Evolutionary conservation across 2,888 invertebrate species (phyloP).

Genomic region (Yponomeuta cagnagella): DNA sequence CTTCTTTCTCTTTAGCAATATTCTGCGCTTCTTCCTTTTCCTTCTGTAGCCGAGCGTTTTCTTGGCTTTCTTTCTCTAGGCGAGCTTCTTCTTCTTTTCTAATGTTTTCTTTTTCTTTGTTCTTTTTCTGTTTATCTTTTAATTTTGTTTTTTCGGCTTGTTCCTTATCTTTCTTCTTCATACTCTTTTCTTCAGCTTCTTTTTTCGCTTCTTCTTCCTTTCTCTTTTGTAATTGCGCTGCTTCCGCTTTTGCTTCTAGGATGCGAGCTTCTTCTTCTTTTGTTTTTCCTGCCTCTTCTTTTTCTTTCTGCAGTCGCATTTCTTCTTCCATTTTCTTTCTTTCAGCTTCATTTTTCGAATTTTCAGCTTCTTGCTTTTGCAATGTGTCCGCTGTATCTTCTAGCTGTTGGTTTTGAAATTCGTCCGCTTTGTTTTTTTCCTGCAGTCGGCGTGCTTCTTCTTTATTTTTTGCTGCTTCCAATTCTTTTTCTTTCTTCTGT

Average conservation of each 20-base stretch:
- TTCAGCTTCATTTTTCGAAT: neutral
- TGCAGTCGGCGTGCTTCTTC: conserved; percentile 20
- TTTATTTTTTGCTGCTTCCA: conserved; percentile 24
- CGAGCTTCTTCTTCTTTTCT: conserved; percentile 14
- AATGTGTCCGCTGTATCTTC: too few relatives aligned
- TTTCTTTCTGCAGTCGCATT: neutral
- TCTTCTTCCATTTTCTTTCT: neutral
- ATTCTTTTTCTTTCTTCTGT: conserved; percentile 12
- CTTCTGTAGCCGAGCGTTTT: neutral
- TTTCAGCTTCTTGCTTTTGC: conserved; percentile 13
- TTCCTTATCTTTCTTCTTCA: conserved; percentile 19
- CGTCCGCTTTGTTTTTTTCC: conserved; percentile 8
- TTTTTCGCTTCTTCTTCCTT: conserved; percentile 11
- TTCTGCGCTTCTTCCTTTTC: conserved; percentile 11
- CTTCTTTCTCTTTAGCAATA: conserved; percentile 16
- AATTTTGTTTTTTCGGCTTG: conserved; percentile 12
- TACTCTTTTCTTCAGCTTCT: neutral
- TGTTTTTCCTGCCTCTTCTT: conserved; percentile 17
- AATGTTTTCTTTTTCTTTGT: conserved; percentile 1
- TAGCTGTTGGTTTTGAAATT: neutral
- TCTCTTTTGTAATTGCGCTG: conserved; percentile 12
- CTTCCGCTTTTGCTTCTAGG: neutral
- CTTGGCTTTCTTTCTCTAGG: conserved; percentile 12
- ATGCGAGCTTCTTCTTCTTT: neutral
- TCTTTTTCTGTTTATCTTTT: conserved; percentile 14